Percentiles rank a stretch among this genome's conserved stretches.
Conservation (phyloP, 2,888 invertebrate genomes). For the Nymphalis polychloros region DNA sequence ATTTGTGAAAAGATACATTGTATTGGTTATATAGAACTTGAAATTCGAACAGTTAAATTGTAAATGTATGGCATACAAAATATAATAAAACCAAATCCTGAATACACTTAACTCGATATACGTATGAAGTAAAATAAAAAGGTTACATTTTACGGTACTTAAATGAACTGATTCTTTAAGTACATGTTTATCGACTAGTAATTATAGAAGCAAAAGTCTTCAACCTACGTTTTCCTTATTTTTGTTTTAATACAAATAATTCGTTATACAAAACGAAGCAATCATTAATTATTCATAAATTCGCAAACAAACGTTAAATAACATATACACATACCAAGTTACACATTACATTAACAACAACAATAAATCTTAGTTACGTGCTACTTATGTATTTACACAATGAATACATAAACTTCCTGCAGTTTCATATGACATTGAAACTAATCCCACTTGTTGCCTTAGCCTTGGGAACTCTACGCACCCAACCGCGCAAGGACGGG, state of each 20-base stretch:
- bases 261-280: neutral
- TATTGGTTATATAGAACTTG: too few relatives aligned
- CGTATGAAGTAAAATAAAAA: too few relatives aligned
- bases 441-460: constrained; percentile 72
- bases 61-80: too few relatives aligned
- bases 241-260: neutral
- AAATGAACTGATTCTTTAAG: too few relatives aligned
- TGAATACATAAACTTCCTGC: constrained; percentile 14
- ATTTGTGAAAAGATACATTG: neutral
- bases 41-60: too few relatives aligned
- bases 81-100: too few relatives aligned
- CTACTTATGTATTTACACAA: constrained; percentile 1
- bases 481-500: constrained; percentile 77
- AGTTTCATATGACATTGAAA: constrained; percentile 68
- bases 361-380: constrained; percentile 9
- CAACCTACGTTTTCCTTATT: too few relatives aligned
- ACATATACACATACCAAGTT: neutral
- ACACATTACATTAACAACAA: neutral
- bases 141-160: too few relatives aligned
- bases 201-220: too few relatives aligned
- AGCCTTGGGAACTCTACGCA: constrained; percentile 67
- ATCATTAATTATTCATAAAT: constrained; percentile 7
- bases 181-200: too few relatives aligned
- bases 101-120: too few relatives aligned
- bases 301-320: constrained; percentile 3